Evolutionary conservation across 2,797 vertebrate species (phyloP).

Genomic region (Ispidina picta): DNA sequence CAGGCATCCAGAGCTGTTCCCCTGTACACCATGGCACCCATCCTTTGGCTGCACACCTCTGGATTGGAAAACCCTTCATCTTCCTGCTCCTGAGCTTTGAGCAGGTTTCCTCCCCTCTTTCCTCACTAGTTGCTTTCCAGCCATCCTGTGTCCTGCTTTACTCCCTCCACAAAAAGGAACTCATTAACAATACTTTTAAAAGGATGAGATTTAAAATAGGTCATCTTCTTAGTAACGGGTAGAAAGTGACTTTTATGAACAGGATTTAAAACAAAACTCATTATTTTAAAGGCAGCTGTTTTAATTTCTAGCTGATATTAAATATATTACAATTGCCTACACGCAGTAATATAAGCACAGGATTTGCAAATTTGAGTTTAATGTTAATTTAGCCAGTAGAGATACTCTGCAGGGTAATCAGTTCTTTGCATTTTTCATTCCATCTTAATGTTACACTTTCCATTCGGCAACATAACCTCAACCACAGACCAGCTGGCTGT

Average conservation of each 20-base stretch:
- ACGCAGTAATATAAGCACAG: neutral
- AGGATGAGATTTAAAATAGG: conserved; percentile 16
- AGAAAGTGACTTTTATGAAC: neutral
- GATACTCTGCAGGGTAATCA: neutral
- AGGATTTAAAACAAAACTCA: neutral
- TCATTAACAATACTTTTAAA: neutral
- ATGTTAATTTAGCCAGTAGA: conserved; percentile 16
- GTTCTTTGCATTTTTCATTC: conserved; percentile 51
- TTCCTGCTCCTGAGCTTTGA: neutral
- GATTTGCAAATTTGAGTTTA: conserved; percentile 37
- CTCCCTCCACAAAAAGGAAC: neutral
- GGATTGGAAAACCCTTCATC: neutral
- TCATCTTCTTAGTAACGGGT: neutral
- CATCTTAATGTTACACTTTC: conserved; percentile 30
- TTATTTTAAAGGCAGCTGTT: neutral
- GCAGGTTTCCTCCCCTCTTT: neutral
- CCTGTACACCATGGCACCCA: neutral
- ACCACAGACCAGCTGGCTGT: conserved; percentile 50
- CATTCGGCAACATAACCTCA: conserved; percentile 21
- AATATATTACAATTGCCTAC: neutral
- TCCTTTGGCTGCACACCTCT: neutral
- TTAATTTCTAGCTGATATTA: conserved; percentile 7
- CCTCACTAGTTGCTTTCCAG: neutral
- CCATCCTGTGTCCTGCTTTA: neutral
- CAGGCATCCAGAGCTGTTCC: neutral